These are phyloP conservation scores for Liasis olivaceus DNA, from an alignment of 2,797 vertebrate species.

Conservation along the genomic window DNA sequence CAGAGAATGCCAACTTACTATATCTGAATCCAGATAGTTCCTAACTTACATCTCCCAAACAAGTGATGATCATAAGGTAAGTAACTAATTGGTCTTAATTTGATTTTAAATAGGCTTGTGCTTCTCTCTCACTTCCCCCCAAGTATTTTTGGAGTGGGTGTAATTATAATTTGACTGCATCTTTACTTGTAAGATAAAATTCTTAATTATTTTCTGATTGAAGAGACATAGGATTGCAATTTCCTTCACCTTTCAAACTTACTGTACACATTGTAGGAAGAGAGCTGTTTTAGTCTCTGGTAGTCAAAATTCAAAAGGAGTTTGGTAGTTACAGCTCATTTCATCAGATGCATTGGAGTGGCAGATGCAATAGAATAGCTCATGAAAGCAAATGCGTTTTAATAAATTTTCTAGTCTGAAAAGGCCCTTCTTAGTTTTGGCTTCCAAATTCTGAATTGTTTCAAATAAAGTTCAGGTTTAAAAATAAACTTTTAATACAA, in stretches of 20 bases:
- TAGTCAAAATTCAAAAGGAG: background rate
- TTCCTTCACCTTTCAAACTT: no score
- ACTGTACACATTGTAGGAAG: no score
- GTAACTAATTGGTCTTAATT: background rate
- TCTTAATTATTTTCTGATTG: background rate
- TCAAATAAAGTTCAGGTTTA: background rate
- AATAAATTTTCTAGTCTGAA: background rate
- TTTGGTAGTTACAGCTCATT: background rate
- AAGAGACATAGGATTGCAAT: background rate
- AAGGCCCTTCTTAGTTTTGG: background rate
- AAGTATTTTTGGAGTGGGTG: background rate
- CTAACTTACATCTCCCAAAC: background rate
- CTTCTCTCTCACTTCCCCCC: background rate
- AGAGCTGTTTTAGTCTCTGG: no score
- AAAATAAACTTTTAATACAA: background rate
- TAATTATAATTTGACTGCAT: background rate
- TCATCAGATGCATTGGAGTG: background rate
- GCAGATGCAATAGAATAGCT: background rate
- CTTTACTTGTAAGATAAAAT: background rate
- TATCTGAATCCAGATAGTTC: background rate
- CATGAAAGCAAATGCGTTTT: background rate
- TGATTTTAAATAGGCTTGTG: background rate
- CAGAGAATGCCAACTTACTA: background rate
- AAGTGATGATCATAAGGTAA: background rate
- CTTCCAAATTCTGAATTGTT: background rate